phyloP scores from a whole-genome alignment of 2,797 vertebrate genomes.

The Clamator glandarius region DNA sequence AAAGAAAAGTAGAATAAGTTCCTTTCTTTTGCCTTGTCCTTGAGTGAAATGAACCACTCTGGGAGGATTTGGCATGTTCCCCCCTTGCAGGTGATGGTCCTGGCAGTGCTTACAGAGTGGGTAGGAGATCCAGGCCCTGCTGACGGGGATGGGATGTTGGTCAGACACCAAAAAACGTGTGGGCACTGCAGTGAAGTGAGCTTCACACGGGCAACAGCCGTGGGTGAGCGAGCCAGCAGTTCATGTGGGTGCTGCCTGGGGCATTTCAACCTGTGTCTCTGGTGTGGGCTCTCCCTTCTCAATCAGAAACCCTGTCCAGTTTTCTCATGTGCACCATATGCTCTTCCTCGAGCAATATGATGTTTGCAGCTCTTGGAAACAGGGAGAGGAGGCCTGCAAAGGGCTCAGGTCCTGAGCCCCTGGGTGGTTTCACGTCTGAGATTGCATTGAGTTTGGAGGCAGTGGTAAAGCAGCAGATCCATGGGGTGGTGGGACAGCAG shows the following conservation, averaged over 20 bases:
- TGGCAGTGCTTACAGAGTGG: neutral
- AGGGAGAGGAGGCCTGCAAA: neutral
- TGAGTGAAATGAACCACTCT: neutral
- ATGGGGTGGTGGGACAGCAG: neutral
- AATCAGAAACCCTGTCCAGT: neutral
- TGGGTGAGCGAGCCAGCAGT: neutral
- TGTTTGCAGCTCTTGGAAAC: neutral
- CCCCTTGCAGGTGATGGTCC: neutral
- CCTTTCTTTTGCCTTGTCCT: neutral
- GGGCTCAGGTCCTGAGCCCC: fast-evolving
- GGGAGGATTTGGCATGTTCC: neutral
- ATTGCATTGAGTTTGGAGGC: neutral
- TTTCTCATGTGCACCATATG: neutral
- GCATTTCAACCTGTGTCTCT: neutral
- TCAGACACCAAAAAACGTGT: neutral
- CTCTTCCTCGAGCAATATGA: fast-evolving
- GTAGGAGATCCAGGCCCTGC: neutral
- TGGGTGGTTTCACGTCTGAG: neutral
- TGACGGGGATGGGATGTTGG: neutral
- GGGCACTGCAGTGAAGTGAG: neutral
- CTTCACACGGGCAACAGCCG: neutral
- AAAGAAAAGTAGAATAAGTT: neutral
- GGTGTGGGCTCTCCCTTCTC: neutral
- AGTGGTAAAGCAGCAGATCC: neutral
- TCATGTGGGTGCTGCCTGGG: neutral